Evolutionary conservation across 2,888 invertebrate species (phyloP), one percentile per base, ranked within the genome.

Genomic region (Pterostichus madidus): DNA sequence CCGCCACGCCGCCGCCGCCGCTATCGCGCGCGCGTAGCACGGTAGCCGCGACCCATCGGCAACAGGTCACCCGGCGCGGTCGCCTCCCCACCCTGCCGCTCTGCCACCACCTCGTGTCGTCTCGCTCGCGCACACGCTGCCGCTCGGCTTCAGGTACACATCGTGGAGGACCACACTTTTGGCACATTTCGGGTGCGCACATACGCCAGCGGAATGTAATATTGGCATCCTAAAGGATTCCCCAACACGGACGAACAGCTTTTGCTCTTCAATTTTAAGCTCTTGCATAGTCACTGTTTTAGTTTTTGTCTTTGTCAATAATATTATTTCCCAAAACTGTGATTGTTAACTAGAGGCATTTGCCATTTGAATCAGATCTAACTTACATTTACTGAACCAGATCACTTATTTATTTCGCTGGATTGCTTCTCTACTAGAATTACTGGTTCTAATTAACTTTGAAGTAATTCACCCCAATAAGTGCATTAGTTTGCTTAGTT

Each of bases 11-110:
- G 85, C 84, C 85, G 84, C 86, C 84, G 83, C 85, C 84, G 83
- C 84, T 83, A 86, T 86, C 86, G 91, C 91, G 87, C 88, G 87
- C 88, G 88, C 89, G 89, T 89, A 89, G 88, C 89, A 86, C 89
- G 87, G 92, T 91, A 89, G 89, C 92, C 91, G 75, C 81, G 91
- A 91, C 92, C 92, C 92, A 92, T 92, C 92, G 92, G 92, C 91
- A 91, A 91, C 92, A 91, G 91, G 92, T 92, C 92, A 88, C 81
- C 76, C 56, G 52, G 73, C 80, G 31, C 49, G 52, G 32, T 31
- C 49, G 13, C 44, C 80, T 13, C 35, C n/a, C 76, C n/a, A n/a
- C 31, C 35, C 64, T 8, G 64, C 64, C 39, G 39, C 39, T 5
- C 3, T 39, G 39, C 49, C 49, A 6, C 4, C 68, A 31, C 68